These are phyloP conservation scores for Lepilemur septentrionalis DNA, from an alignment of 2,797 vertebrate species.

Conservation along the genomic window DNA sequence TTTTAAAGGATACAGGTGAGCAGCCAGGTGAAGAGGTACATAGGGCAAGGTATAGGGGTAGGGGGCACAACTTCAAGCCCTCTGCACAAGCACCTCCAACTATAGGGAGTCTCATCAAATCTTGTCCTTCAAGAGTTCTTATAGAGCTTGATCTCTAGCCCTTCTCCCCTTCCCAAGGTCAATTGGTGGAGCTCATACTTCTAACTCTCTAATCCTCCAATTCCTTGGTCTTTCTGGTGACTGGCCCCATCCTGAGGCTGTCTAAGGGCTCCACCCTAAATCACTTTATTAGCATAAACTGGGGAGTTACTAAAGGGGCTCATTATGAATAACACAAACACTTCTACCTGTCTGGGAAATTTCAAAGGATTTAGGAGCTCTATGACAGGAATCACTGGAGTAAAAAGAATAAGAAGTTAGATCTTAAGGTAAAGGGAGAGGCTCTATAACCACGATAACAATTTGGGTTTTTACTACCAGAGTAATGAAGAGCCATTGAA, in stretches of 20 bases:
- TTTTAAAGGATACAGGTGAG: background rate
- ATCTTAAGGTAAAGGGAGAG: background rate
- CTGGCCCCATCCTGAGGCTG: background rate
- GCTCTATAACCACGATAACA: background rate
- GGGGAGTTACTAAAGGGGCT: background rate
- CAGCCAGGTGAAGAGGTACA: background rate
- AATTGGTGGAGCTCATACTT: background rate
- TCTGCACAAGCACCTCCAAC: background rate
- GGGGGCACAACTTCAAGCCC: background rate
- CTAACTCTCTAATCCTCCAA: background rate
- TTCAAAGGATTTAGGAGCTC: background rate
- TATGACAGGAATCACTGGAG: background rate
- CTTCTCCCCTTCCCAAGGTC: background rate
- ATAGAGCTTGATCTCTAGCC: background rate
- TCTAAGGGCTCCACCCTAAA: background rate
- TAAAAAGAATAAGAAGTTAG: background rate
- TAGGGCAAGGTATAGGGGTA: background rate
- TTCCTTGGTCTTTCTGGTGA: background rate
- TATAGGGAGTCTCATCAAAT: background rate
- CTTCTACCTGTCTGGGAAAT: background rate
- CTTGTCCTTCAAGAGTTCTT: background rate
- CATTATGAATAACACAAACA: background rate
- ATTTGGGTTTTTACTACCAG: background rate
- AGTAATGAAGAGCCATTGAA: background rate
- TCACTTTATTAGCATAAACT: background rate